phyloP scores from a whole-genome alignment of 1,140 invertebrate species.

The Araneus ventricosus region DNA sequence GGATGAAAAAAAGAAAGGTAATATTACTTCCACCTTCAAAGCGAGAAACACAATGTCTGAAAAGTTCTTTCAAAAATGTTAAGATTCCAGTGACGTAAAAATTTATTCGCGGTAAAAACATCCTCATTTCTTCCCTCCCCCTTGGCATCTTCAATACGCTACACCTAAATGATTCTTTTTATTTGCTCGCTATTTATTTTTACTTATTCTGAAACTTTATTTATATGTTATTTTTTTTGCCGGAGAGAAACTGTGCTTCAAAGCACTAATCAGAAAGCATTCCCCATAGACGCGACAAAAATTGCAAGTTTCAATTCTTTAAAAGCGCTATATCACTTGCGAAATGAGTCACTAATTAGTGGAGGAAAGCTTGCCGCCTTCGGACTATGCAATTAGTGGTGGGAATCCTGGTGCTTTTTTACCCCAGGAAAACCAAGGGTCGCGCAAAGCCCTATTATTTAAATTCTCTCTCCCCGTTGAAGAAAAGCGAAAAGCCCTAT shows the following conservation, averaged over 20 bases:
- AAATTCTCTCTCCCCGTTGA: not conserved
- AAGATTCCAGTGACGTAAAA: not conserved
- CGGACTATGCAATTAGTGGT: slow-evolving; percentile 40
- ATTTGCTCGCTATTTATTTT: not conserved
- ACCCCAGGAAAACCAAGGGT: slow-evolving; percentile 1
- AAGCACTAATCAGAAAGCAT: slow-evolving; percentile 34
- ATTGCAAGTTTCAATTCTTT: slow-evolving; percentile 51
- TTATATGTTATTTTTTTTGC: not conserved
- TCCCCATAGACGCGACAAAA: slow-evolving; percentile 34
- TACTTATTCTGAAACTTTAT: slow-evolving; percentile 20
- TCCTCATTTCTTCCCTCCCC: not conserved
- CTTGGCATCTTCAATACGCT: not conserved
- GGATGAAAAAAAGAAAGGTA: not conserved
- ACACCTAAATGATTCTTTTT: not conserved
- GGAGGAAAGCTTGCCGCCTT: not conserved
- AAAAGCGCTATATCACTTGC: slow-evolving; percentile 40
- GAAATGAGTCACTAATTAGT: slow-evolving; percentile 45
- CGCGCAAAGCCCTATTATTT: slow-evolving; percentile 27
- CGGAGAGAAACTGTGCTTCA: not conserved
- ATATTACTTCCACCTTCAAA: not conserved
- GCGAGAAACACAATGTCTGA: not conserved
- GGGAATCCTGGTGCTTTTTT: slow-evolving; percentile 14
- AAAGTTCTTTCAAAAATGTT: not conserved
- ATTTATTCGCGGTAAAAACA: not conserved
- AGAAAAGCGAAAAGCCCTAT: not conserved